These are phyloP conservation scores for Diabrotica virgifera DNA, from an alignment of 1,140 invertebrate genomes.

Conservation along the genomic window DNA sequence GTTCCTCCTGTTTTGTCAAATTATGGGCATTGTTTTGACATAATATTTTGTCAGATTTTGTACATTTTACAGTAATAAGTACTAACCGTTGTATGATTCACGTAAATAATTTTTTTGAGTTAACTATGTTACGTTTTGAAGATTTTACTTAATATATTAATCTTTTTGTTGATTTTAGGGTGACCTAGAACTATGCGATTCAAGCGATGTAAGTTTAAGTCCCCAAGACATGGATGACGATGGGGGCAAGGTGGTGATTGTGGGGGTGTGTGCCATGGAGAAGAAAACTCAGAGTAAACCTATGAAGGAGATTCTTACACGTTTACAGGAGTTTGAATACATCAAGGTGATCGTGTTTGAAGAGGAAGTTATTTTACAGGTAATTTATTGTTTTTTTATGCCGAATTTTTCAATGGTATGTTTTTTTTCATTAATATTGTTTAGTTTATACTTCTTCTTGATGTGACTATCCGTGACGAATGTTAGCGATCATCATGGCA, in stretches of 20 bases:
- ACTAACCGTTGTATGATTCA: no score
- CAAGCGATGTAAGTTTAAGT: constrained; percentile 58
- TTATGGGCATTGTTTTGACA: no score
- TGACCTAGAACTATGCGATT: constrained; percentile 67
- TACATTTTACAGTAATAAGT: no score
- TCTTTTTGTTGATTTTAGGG: constrained; percentile 51
- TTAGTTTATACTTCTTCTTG: no score
- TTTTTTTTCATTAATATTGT: no score
- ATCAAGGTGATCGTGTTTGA: constrained; percentile 90
- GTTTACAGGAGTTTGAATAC: constrained; percentile 94
- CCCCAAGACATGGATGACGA: constrained; percentile 48
- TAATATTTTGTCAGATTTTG: no score
- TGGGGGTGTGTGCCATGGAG: constrained; percentile 97
- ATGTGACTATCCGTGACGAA: no score
- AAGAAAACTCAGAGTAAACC: constrained; percentile 98
- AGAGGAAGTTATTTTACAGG: constrained; percentile 91
- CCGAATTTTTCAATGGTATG: not conserved
- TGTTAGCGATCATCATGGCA: no score
- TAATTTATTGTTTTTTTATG: constrained; percentile 43
- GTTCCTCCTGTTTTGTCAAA: no score
- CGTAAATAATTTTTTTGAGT: no score
- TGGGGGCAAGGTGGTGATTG: constrained; percentile 81
- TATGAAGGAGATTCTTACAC: constrained; percentile 95
- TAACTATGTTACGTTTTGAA: no score
- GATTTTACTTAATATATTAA: no score